These are phyloP conservation scores for Merops nubicus DNA, from an alignment of 2,113 vertebrate species.

Conservation along the genomic window DNA sequence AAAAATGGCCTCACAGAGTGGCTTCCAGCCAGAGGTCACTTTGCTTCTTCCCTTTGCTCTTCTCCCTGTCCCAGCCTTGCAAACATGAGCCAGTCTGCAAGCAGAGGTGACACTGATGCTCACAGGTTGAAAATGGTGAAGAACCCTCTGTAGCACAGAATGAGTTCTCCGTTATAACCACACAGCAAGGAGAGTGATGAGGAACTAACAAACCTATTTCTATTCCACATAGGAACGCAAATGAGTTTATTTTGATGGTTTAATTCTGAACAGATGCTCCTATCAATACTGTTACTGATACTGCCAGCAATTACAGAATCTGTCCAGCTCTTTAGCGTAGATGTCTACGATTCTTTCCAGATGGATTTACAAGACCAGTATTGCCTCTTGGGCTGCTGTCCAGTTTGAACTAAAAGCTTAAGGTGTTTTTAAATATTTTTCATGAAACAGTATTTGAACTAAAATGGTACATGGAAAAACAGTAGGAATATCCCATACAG, in stretches of 20 bases:
- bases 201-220: neutral
- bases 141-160: neutral
- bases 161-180: neutral
- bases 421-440: neutral
- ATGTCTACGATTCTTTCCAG: neutral
- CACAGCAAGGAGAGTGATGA: neutral
- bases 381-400: neutral
- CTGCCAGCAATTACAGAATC: neutral
- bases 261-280: neutral
- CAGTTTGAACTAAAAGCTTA: neutral
- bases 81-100: fast-evolving
- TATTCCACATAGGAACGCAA: neutral
- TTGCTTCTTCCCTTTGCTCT: neutral
- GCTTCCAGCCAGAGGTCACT: neutral
- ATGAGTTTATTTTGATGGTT: neutral
- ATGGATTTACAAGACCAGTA: neutral
- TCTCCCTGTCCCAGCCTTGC: neutral
- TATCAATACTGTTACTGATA: neutral
- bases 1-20: neutral
- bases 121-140: neutral
- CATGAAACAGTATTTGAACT: neutral
- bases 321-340: neutral
- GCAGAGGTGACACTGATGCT: neutral
- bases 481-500: neutral
- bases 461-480: neutral